Evolutionary conservation across 2,888 invertebrate genomes (phyloP), one percentile per base, ranked within the genome.

Genomic region (Mactromeris polynyma): DNA sequence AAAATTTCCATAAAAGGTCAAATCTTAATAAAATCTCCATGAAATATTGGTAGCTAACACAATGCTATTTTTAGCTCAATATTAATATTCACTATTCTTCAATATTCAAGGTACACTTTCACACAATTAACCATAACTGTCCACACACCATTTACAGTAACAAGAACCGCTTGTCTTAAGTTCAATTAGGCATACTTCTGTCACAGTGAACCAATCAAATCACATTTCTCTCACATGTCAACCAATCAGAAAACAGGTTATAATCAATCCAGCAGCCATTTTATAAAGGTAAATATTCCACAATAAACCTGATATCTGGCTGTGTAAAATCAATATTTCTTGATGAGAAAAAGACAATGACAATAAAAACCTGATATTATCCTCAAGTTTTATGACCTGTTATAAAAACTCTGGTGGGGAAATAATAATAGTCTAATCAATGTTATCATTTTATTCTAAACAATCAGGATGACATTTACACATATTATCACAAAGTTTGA

Each of bases 341-440:
- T 33, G 33, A 73, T 73, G 40, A 64, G 73, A 77, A 84, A 78
- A 42, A 79, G 79, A 84, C 79, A 85, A 84, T 77, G 84, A 51
- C 51, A 54, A 84, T 84, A 51, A 84, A 84, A 85, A 85, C 58
- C 64, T 80, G 73, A 73, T 73, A 73, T n/a, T 54, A 79, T 85
- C 83, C 31, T 38, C 40, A 69, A 58, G 36, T 73, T 83, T 73
- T 83, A 83, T 36, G 31, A 46, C 83, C 26, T 31, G 83, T 83
- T 21, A 73, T 83, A 46, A 82, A 36, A 64, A 83, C 31, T 1
- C 69, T 69, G 73, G 73, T 11, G 14, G 40, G 40, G 17, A 21
- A 82, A 82, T 11, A 73, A 46, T 83, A 69, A 83, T 83, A 33
- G 83, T 2, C 19, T 33, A 42, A 83, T 83, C 83, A 83, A 83